Evolutionary conservation across 2,113 vertebrate species (phyloP).

Genomic region (Ornithorhynchus anatinus): DNA sequence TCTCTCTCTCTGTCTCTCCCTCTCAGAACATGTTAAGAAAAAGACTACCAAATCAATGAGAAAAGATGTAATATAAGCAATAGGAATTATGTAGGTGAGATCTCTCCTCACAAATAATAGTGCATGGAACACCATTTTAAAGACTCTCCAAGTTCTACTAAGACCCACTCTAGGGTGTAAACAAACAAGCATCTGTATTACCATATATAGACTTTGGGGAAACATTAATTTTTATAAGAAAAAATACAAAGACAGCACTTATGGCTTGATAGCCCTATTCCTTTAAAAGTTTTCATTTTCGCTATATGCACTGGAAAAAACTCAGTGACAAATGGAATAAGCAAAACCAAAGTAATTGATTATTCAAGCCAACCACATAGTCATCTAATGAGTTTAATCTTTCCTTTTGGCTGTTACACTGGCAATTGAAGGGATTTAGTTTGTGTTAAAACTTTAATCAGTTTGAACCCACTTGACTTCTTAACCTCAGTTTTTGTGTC

Average conservation of each 20-base stretch:
- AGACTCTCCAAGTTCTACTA: no score
- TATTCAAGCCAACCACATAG: neutral
- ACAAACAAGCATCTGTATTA: neutral
- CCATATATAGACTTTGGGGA: neutral
- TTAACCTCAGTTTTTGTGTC: conserved; percentile 4
- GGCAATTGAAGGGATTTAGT: neutral
- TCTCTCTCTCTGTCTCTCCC: no score
- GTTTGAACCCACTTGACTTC: neutral
- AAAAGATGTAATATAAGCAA: no score
- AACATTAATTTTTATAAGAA: neutral
- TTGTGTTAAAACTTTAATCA: conserved; percentile 24
- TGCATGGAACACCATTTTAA: no score
- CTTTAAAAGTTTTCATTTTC: neutral
- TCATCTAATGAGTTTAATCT: neutral
- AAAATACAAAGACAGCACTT: neutral
- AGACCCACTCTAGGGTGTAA: no score
- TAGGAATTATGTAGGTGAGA: no score
- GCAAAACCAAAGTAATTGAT: conserved; percentile 1
- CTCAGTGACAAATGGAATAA: conserved; percentile 2
- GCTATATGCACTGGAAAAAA: neutral
- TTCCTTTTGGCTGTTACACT: neutral
- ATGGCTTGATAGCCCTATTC: neutral
- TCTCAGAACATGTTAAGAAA: no score
- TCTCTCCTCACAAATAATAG: no score
- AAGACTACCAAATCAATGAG: no score